Evolutionary conservation across 2,888 invertebrate genomes (phyloP).

Genomic region (Noctuana brunneofusca): DNA sequence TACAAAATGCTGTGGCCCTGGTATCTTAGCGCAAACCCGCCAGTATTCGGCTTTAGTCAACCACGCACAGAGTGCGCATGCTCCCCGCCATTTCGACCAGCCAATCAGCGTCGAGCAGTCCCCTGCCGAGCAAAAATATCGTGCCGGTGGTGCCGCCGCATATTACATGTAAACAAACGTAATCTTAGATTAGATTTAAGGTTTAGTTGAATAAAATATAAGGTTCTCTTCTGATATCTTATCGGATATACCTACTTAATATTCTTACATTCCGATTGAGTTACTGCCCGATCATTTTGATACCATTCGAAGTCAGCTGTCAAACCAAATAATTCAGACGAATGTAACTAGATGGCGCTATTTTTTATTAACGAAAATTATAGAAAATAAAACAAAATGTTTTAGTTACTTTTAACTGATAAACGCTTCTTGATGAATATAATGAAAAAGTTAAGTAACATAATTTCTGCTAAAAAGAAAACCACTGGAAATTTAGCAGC

Average conservation of each 20-base stretch:
- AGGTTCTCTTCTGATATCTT: conserved; percentile 4
- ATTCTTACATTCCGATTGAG: neutral
- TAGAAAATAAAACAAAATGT: too few relatives aligned
- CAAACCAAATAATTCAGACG: conserved; percentile 59
- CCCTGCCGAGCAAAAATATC: conserved; percentile 54
- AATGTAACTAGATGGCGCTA: conserved; percentile 72
- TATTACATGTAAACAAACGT: conserved; percentile 42
- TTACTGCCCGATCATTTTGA: neutral
- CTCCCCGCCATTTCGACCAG: conserved; percentile 69
- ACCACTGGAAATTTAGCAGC: too few relatives aligned
- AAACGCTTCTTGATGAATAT: too few relatives aligned
- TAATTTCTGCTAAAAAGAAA: too few relatives aligned
- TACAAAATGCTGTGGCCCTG: conserved; percentile 77
- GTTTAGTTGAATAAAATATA: conserved; percentile 8
- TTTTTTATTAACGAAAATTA: conserved; percentile 38
- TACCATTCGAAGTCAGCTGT: conserved; percentile 19
- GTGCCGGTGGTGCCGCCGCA: conserved; percentile 46
- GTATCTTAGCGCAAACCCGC: conserved; percentile 79
- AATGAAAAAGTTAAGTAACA: too few relatives aligned
- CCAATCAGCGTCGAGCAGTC: conserved; percentile 72
- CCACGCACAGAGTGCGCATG: conserved; percentile 74
- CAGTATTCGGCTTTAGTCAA: conserved; percentile 79
- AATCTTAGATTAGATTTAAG: conserved; percentile 39
- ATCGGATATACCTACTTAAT: neutral
- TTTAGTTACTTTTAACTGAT: too few relatives aligned